A percentile compares a stretch with the other conserved stretches of the same genome.
Evolutionary conservation across 2,888 invertebrate species (phyloP).

Genomic region (Halocaridina rubra): DNA sequence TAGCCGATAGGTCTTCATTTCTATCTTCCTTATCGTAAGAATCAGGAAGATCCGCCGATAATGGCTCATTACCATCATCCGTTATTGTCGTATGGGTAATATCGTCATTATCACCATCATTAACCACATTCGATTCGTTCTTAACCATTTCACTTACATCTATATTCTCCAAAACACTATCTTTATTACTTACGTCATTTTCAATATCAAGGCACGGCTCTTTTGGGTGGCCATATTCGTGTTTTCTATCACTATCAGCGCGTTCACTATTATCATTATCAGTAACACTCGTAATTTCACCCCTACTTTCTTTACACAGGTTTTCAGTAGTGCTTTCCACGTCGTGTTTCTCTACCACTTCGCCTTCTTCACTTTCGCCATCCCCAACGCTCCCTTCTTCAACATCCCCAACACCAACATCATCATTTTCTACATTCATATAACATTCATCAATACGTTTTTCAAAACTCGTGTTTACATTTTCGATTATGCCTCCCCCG

Average conservation of each 20-base stretch:
- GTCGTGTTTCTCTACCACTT: slow-evolving; percentile 7
- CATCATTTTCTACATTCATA: too few species aligned
- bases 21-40: too few species aligned
- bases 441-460: not conserved
- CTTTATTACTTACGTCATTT: too few species aligned
- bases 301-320: not conserved
- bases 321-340: not conserved
- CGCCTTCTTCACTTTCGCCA: not conserved
- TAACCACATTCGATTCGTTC: not conserved
- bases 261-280: not conserved
- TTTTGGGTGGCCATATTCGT: too few species aligned
- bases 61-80: too few species aligned
- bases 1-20: too few species aligned
- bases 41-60: too few species aligned
- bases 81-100: too few species aligned
- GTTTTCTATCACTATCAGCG: too few species aligned
- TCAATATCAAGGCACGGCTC: too few species aligned
- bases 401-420: not conserved
- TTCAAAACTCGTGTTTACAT: not conserved
- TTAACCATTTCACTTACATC: not conserved
- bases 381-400: not conserved
- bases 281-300: not conserved
- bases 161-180: too few species aligned
- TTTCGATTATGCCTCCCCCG: not conserved
- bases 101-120: not conserved